Evolutionary conservation across 1,140 invertebrate genomes (phyloP), one percentile per base, ranked within the genome.

Genomic region (Danaus plexippus): DNA sequence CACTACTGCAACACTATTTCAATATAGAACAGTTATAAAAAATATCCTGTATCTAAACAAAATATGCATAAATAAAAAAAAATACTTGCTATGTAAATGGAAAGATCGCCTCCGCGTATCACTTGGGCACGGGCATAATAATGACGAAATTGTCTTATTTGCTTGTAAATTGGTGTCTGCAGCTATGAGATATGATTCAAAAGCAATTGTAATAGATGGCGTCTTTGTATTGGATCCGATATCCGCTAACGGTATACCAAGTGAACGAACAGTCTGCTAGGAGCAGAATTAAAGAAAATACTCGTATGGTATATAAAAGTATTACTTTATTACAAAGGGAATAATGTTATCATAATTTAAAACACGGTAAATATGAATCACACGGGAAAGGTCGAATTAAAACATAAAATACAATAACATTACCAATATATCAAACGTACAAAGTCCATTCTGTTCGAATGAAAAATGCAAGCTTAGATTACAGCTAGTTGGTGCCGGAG

Each of bases 401-500:
- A 61, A 57, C 32, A 52, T 43, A 57, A 54, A 60, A 51, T 56
- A 56, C 59, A 43, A 52, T 57, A 41, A 18, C 54, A 57, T 61
- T 47, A 52, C 57, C 51, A 56, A 57, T 66, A 59, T 62, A 57
- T 66, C 64, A 66, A 52, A 61, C 48, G 51, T 57, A 62, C 49
- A 52, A 61, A 59, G 61, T 64, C 58, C 46, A 48, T 49, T 63
- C 58, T 67, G 71, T 74, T 55, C 44, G 59, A 66, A 75, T 78
- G 72, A 78, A 78, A 78, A 80, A 80, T 78, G 74, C 67, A 68
- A 51, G 68, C 58, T 67, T 59, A 79, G 69, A 77, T 77, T 77
- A 75, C 69, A 62, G 50, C 59, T 63, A 64, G 71, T 66, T 47
- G 63, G 53, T 59, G 54, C 5, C 52, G 46, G 50, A 59, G 65